Conservation (phyloP, 2,113 vertebrate genomes). For the Callopanchax toddi region DNA sequence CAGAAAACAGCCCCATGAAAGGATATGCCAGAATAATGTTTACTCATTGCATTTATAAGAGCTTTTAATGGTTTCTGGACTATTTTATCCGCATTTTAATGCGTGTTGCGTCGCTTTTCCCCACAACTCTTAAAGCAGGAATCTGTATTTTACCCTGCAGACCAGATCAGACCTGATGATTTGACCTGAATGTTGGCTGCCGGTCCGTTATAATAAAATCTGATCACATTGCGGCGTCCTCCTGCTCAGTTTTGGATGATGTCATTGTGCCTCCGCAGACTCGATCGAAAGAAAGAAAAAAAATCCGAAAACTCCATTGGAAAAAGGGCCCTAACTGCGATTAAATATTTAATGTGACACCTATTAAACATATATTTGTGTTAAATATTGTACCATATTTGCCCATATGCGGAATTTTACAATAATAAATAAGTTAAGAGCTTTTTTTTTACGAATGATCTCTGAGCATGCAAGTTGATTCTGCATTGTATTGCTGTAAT, state of each 20-base stretch:
- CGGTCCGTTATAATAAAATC: conserved; percentile 45
- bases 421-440: conserved; percentile 1
- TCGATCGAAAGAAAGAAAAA: conserved; percentile 13
- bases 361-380: not conserved
- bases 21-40: conserved; percentile 7
- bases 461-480: not conserved
- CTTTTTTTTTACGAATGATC: not conserved
- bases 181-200: conserved; percentile 31
- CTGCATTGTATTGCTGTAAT: not conserved
- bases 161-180: conserved; percentile 35
- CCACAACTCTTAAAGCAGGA: conserved; percentile 17
- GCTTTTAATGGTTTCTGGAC: conserved; percentile 8
- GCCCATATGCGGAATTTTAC: not conserved
- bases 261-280: conserved; percentile 70
- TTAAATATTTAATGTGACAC: not conserved
- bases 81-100: conserved; percentile 15
- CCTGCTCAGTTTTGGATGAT: conserved; percentile 70
- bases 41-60: not conserved
- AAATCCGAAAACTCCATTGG: conserved; percentile 28
- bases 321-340: not conserved
- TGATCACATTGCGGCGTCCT: conserved; percentile 72
- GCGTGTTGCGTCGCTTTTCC: conserved; percentile 7
- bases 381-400: not conserved
- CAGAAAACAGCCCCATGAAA: conserved; percentile 25
- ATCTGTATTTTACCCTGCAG: not conserved